Percentiles rank a stretch among this genome's conserved stretches.
phyloP scores from a whole-genome alignment of 1,140 invertebrate genomes.

The Popillia japonica region DNA sequence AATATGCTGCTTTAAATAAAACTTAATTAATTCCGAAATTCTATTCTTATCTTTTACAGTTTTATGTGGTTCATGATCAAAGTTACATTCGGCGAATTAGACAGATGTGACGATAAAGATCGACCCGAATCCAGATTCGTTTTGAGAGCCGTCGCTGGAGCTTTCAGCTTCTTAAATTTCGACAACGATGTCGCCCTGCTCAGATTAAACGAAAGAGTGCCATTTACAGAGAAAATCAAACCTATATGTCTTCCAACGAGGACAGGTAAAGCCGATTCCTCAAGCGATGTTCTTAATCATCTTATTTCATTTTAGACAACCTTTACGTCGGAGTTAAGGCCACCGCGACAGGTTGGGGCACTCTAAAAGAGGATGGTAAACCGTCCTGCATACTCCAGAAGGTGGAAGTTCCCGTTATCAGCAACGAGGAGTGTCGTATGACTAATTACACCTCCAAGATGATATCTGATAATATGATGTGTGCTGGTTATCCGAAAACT shows the following conservation, averaged over 20 bases:
- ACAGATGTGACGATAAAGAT: conserved; percentile 76
- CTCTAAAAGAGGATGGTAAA: conserved; percentile 80
- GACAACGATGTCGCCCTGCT: conserved; percentile 87
- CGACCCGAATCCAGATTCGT: conserved; percentile 79
- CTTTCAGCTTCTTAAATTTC: conserved; percentile 83
- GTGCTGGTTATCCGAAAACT: conserved; percentile 63
- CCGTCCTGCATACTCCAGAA: conserved; percentile 82
- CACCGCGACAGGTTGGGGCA: conserved; percentile 86
- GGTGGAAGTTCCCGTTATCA: conserved; percentile 83
- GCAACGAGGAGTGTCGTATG: conserved; percentile 76
- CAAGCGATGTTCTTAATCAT: not conserved
- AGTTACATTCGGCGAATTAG: conserved; percentile 84
- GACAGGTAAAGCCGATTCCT: conserved; percentile 65
- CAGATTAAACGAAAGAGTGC: conserved; percentile 78
- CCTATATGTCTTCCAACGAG: conserved; percentile 80
- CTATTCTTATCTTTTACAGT: conserved; percentile 63
- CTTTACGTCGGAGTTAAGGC: conserved; percentile 74
- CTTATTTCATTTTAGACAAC: conserved; percentile 64
- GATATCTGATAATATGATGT: conserved; percentile 75
- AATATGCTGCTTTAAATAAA: not conserved
- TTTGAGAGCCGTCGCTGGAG: conserved; percentile 74
- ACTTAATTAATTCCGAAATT: conserved; percentile 38
- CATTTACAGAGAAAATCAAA: conserved; percentile 75
- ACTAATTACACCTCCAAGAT: conserved; percentile 80
- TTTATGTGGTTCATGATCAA: conserved; percentile 93